phyloP scores from a whole-genome alignment of 2,888 invertebrate species.

The Macrophya alboannulata region DNA sequence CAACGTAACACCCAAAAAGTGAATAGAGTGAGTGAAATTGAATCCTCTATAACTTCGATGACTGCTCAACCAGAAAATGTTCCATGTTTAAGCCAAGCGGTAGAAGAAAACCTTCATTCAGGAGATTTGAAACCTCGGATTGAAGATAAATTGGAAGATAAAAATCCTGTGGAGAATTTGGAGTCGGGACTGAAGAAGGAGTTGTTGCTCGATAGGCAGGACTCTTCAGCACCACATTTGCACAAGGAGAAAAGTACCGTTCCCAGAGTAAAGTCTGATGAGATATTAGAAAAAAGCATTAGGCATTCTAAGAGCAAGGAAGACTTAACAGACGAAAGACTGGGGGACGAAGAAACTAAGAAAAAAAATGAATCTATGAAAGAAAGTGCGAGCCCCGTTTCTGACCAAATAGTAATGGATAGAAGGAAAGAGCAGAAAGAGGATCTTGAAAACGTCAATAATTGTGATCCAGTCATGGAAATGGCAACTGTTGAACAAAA shows the following conservation, averaged over 20 bases:
- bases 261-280: not conserved
- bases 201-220: not conserved
- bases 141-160: conserved; percentile 41
- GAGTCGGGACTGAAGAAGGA: conserved; percentile 14
- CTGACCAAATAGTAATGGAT: not conserved
- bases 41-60: conserved; percentile 63
- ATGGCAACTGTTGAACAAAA: not conserved
- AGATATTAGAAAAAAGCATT: not conserved
- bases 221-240: not conserved
- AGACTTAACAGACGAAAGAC: not conserved
- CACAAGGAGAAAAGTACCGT: not conserved
- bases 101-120: not conserved
- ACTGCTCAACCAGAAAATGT: conserved; percentile 61
- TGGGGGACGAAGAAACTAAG: not conserved
- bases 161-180: conserved; percentile 57
- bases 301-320: not conserved
- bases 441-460: not conserved
- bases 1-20: conserved; percentile 61
- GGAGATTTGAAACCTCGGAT: not conserved
- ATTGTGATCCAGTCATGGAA: not conserved
- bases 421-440: not conserved
- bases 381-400: not conserved
- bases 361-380: not conserved
- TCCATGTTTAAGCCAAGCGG: not conserved
- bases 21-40: conserved; percentile 55